Base-by-base conservation (phyloP, 1,140 invertebrate species). In the Tetranychus cinnabarinus region DNA sequence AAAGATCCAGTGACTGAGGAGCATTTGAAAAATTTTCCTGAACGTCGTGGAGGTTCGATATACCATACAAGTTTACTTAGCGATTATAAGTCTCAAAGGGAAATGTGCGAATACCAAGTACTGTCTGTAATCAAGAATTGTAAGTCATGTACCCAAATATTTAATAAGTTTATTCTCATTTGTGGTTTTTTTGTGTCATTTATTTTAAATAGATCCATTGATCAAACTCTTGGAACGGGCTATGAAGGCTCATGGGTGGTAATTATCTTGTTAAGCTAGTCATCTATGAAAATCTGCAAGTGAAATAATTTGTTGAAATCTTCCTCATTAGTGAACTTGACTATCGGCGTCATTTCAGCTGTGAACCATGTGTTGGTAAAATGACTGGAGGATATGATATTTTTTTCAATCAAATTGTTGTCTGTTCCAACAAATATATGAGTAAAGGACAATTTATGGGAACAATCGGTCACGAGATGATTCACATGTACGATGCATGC, bases 401-500 rank as follows among this genome's bases (percentile, higher is more conserved):
- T 12, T 76, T 81, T 66, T 69, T 82, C 45, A 91, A 91, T 77
- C 88, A 89, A 75, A 84, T 95, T 63, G 82, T 97, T 7, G 76
- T 96, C 12, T 97, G 90, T 68, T 85, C 93, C 70, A 96, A 97
- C 76, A 79, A 80, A 57, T 79, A 80, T 15, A 62, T 47, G 23
- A 63, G 37, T 7, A 76, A 67, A 55, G 76, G 72, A 47, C 71
- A 80, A 70, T 79, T 89, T 1, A 82, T 85, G 71, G 81, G 81
- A 62, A 82, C 89, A 7, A 69, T 97, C 3, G 79, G 82, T 1
- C 92, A 97, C 72, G 92, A 97, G 74, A 79, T 97, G 77, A 82
- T 95, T 50, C 92, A 97, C 72, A 93, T 95, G 86, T 96, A 92
- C 72, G 92, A 97, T 71, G 86, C 82, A 68, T 97, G 91, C 72